Conservation (phyloP, 1,140 invertebrate genomes). For the Helicoverpa armigera region DNA sequence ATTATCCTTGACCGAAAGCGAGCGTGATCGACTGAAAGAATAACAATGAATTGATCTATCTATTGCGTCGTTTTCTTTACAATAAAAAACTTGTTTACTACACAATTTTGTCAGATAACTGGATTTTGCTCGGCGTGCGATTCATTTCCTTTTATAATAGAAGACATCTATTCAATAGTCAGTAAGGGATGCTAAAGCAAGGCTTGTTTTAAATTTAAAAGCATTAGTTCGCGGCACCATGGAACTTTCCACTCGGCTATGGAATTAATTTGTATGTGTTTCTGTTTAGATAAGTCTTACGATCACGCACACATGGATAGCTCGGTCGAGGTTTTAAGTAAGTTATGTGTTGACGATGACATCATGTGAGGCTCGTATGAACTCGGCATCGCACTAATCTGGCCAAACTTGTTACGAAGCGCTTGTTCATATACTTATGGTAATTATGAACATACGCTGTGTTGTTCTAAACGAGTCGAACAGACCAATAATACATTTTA, state of each 20-base stretch:
- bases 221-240: slow-evolving; percentile 47
- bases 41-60: slow-evolving; percentile 49
- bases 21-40: slow-evolving; percentile 53
- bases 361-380: slow-evolving; percentile 55
- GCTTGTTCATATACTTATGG: slow-evolving; percentile 41
- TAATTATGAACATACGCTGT: slow-evolving; percentile 3
- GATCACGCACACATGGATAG: slow-evolving; percentile 33
- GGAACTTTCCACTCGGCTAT: slow-evolving; percentile 69
- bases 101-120: slow-evolving; percentile 54
- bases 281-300: slow-evolving; percentile 51
- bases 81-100: slow-evolving; percentile 59
- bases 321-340: slow-evolving; percentile 44
- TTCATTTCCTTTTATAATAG: slow-evolving; percentile 64
- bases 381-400: slow-evolving; percentile 44
- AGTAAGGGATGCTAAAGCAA: slow-evolving; percentile 57
- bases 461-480: not conserved
- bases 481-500: not conserved
- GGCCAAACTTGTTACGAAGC: slow-evolving; percentile 59
- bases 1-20: slow-evolving; percentile 69
- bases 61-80: slow-evolving; percentile 28
- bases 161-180: slow-evolving; percentile 61
- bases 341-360: slow-evolving; percentile 55
- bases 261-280: slow-evolving; percentile 59
- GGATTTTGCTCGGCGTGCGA: slow-evolving; percentile 59
- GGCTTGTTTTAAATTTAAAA: slow-evolving; percentile 68